Conservation (phyloP, 2,888 invertebrate genomes). For the Melanostoma scalare region DNA sequence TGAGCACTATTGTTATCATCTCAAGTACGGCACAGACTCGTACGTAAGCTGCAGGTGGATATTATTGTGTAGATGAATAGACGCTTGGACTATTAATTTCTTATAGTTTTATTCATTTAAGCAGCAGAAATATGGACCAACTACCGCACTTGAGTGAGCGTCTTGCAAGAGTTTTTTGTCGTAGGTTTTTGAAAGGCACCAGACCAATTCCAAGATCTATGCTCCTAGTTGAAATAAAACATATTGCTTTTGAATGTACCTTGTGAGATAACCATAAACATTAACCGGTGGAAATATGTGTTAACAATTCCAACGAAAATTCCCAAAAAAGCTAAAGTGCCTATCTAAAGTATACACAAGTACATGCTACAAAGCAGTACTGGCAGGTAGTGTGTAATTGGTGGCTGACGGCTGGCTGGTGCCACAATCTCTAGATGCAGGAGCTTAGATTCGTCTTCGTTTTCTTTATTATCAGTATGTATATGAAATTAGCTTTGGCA, state of each 20-base stretch:
- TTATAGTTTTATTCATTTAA: conserved; percentile 26
- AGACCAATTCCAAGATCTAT: conserved; percentile 33
- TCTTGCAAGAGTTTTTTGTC: conserved; percentile 1
- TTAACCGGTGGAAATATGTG: conserved; percentile 15
- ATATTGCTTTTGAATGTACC: conserved; percentile 30
- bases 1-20: conserved; percentile 18
- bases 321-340: conserved; percentile 12
- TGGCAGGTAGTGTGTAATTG: not conserved
- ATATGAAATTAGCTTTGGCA: not conserved
- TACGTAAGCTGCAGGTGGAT: conserved; percentile 16
- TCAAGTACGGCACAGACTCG: conserved; percentile 24
- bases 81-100: not conserved
- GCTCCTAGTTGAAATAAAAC: conserved; percentile 26
- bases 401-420: conserved; percentile 9
- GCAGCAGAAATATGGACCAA: conserved; percentile 4
- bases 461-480: not conserved
- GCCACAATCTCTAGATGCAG: conserved; percentile 9
- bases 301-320: conserved; percentile 8
- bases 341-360: not conserved
- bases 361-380: not conserved
- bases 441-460: not conserved
- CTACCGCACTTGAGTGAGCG: conserved; percentile 11
- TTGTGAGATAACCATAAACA: conserved; percentile 19
- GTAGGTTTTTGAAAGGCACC: conserved; percentile 47
- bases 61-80: not conserved